These are phyloP conservation scores for Heliconius nattereri DNA, from an alignment of 1,140 invertebrate genomes.

Conservation along the genomic window DNA sequence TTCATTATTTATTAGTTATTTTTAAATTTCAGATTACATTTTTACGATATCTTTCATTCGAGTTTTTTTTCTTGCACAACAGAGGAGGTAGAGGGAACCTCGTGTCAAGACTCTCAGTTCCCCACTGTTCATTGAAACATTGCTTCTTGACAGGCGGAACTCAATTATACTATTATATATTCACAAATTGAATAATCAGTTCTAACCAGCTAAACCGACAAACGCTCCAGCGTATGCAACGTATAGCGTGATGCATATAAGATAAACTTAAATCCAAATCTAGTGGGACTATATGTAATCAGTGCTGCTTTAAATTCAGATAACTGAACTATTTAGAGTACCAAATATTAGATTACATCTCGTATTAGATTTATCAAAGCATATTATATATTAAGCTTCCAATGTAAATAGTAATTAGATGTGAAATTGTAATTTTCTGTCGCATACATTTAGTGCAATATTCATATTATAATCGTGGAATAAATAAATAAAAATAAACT, in stretches of 20 bases:
- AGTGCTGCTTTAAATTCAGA: slow-evolving; percentile 35
- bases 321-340: slow-evolving; percentile 22
- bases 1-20: no score
- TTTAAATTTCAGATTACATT: no score
- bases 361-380: slow-evolving; percentile 12
- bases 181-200: slow-evolving; percentile 7
- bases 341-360: slow-evolving; percentile 19
- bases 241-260: slow-evolving; percentile 63
- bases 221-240: slow-evolving; percentile 49
- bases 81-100: no score
- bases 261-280: slow-evolving; percentile 60
- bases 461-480: no score
- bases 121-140: no score
- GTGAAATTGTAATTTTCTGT: neutral
- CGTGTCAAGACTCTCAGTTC: no score
- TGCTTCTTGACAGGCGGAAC: no score
- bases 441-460: no score
- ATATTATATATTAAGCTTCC: slow-evolving; percentile 17
- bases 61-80: no score
- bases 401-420: slow-evolving; percentile 9
- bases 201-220: slow-evolving; percentile 10
- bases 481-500: no score
- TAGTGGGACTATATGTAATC: slow-evolving; percentile 58
- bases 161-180: neutral
- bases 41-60: no score